Conservation (phyloP, 2,797 vertebrate genomes). For the Sebastolobus altivelis region DNA sequence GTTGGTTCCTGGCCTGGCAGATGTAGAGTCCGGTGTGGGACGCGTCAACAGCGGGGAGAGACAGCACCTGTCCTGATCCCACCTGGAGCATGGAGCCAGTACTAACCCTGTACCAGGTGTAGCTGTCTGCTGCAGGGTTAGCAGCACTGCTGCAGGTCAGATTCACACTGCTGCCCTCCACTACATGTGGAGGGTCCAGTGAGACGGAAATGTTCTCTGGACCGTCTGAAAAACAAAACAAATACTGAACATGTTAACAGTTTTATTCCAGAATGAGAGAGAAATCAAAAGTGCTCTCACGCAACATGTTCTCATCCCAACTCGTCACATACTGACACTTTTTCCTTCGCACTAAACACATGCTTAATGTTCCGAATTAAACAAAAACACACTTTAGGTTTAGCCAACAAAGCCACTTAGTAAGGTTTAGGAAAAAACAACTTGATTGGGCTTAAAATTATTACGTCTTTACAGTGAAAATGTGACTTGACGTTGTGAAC, state of each 20-base stretch:
- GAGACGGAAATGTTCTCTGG: conserved; percentile 62
- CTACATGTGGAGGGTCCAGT: conserved; percentile 8
- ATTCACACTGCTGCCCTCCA: conserved; percentile 48
- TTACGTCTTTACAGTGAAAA: too few species aligned
- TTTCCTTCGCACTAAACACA: too few species aligned
- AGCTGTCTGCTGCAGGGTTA: conserved; percentile 64
- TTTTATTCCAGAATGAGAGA: neutral
- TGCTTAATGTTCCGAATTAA: too few species aligned
- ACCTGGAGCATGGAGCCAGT: conserved; percentile 20
- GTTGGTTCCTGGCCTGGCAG: conserved; percentile 56
- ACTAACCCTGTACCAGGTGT: conserved; percentile 67
- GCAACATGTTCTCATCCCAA: too few species aligned
- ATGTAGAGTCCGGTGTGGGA: conserved; percentile 61
- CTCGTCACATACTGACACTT: too few species aligned
- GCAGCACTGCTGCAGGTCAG: conserved; percentile 68
- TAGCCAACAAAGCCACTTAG: too few species aligned
- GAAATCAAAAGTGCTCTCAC: neutral
- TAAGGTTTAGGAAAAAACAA: too few species aligned
- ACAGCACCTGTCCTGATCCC: conserved; percentile 61
- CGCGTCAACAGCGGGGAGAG: conserved; percentile 32
- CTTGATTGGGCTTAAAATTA: too few species aligned
- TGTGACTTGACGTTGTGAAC: too few species aligned
- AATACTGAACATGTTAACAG: neutral
- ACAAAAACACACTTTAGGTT: too few species aligned
- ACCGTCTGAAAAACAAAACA: conserved; percentile 47